Base-by-base conservation (phyloP, 1,140 invertebrate species). In the Apolygus lucorum region DNA sequence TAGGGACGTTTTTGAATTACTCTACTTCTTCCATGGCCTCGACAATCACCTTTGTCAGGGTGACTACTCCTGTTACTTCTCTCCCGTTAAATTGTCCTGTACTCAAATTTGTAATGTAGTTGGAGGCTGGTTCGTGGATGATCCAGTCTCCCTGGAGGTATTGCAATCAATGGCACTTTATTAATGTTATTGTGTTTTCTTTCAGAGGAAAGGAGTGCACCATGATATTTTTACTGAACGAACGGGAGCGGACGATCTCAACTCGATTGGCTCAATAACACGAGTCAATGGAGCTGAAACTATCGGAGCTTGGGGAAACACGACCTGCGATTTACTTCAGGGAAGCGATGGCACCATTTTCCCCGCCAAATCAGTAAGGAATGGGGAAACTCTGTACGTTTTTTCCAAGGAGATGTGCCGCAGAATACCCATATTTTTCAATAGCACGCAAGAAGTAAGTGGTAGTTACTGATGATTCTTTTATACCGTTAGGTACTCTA, bases 381-480 rank as follows among this genome's bases (percentile, higher is more conserved):
- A 21, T 24, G 24, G 62, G 24, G 26, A 68, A 22, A 28, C 52
- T 63, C 29, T 67, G 24, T 67, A 52, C 67, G 26, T 71, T 34
- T 68, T 68, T 63, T 26, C 65, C 24, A 52, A 68, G n/a, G 65
- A 27, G 14, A 68, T 71, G 66, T 71, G 70, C 29, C 14, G 70
- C 13, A 63, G 54, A 52, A 34, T 71, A 52, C 70, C 67, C 14
- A n/a, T 71, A 1, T 1, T 8, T 22, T 71, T 52, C 28, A 68
- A 71, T 22, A 68, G 22, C 52, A 65, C 66, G 8, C 42, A 54
- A 2, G 22, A 63, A 24, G 70, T 71, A 52, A 64, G 52, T 69
- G 2, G 14, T 63, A 4, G 21, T 63, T 62, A 29, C 22, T 28
- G 14, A 66, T 66, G n/a, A 27, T 29, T 27, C 14, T 66, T 2